Evolutionary conservation across 1,140 invertebrate species (phyloP).

Genomic region (Meloidogyne hapla): DNA sequence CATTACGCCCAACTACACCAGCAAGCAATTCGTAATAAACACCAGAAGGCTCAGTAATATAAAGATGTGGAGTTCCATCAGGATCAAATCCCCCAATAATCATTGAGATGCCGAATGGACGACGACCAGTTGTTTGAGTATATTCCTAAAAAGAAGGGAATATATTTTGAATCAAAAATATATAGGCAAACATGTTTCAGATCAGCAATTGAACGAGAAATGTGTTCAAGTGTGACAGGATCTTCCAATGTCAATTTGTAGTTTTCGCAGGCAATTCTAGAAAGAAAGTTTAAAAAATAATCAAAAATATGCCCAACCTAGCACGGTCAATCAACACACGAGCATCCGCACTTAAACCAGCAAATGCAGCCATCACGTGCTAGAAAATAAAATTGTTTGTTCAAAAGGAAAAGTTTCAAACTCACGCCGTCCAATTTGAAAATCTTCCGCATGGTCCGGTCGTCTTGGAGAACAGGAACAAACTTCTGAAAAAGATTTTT

Average conservation of each 20-base stretch:
- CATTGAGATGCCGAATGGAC: constrained; percentile 97
- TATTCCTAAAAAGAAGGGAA: constrained; percentile 78
- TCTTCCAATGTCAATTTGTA: constrained; percentile 97
- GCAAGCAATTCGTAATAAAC: constrained; percentile 99
- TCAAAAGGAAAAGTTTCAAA: neutral
- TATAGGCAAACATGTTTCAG: constrained; percentile 68
- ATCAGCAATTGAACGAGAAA: constrained; percentile 86
- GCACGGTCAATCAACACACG: constrained; percentile 94
- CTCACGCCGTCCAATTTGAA: constrained; percentile 79
- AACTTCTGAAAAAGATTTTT: constrained; percentile 68
- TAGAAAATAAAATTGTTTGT: constrained; percentile 63
- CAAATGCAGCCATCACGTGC: constrained; percentile 99
- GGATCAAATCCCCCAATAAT: constrained; percentile 95
- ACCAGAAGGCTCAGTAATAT: constrained; percentile 97
- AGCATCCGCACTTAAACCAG: constrained; percentile 94
- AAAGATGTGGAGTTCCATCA: constrained; percentile 90
- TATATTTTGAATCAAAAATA: constrained; percentile 11
- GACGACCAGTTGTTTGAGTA: constrained; percentile 94
- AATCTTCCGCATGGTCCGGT: constrained; percentile 97
- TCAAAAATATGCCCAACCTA: constrained; percentile 51
- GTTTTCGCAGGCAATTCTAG: constrained; percentile 91
- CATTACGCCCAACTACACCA: constrained; percentile 90
- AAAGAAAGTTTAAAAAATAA: too few relatives aligned
- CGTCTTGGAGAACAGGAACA: constrained; percentile 96
- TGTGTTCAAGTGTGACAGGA: constrained; percentile 97